A percentile compares a stretch with the other conserved stretches of the same genome.
Evolutionary conservation across 2,113 vertebrate genomes (phyloP).

Genomic region (Anarhynchus alexandrinus): DNA sequence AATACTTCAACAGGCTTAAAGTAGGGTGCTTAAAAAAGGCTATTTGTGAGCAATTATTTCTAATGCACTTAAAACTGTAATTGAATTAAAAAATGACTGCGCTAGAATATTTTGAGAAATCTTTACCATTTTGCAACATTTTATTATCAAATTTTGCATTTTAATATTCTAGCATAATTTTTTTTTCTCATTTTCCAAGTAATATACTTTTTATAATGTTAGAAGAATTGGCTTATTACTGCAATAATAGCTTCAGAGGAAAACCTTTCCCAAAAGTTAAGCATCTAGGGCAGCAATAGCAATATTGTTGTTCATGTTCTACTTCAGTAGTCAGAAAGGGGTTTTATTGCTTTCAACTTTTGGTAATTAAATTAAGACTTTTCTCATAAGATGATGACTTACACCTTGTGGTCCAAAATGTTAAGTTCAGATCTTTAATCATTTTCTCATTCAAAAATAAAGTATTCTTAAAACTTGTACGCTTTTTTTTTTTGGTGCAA

Average conservation of each 20-base stretch:
- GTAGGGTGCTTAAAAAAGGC: not conserved
- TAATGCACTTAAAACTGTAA: not conserved
- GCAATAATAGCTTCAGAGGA: not conserved
- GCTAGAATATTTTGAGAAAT: not conserved
- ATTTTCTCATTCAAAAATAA: not conserved
- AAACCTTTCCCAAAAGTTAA: not conserved
- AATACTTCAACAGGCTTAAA: not conserved
- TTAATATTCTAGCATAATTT: not conserved
- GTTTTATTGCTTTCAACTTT: not conserved
- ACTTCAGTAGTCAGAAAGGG: not conserved
- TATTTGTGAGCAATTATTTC: not conserved
- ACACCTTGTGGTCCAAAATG: not conserved
- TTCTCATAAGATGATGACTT: not conserved
- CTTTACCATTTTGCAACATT: not conserved
- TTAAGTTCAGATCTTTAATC: not conserved
- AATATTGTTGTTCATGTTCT: not conserved
- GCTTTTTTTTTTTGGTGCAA: constrained; percentile 27
- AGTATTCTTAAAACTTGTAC: not conserved
- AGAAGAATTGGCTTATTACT: not conserved
- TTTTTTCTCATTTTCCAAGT: not conserved
- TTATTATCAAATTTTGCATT: not conserved
- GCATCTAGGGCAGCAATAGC: not conserved
- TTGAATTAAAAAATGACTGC: not conserved
- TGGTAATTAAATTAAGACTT: not conserved
- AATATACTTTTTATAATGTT: not conserved